Evolutionary conservation across 2,888 invertebrate species (phyloP).

Genomic region (Myopa testacea): DNA sequence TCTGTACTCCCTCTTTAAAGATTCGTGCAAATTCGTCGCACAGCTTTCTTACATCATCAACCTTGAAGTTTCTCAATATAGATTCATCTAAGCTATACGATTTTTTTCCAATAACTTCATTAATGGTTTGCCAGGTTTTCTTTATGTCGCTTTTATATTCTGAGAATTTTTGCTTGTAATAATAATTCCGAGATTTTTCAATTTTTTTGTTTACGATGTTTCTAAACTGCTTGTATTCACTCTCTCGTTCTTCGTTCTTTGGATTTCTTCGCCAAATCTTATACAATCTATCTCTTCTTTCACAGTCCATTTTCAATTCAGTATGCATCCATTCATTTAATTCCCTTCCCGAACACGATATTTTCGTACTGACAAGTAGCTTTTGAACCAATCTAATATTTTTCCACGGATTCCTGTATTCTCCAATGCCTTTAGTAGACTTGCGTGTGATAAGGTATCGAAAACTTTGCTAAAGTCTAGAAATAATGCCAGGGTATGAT

Average conservation of each 20-base stretch:
- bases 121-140: conserved; percentile 24
- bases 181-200: neutral
- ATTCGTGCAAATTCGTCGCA: neutral
- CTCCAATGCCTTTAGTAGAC: conserved; percentile 12
- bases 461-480: conserved; percentile 34
- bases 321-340: neutral
- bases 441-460: conserved; percentile 27
- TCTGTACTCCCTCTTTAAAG: neutral
- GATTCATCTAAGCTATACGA: too few relatives aligned
- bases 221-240: neutral
- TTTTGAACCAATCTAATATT: conserved; percentile 19
- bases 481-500: too few relatives aligned
- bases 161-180: neutral
- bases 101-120: conserved; percentile 30
- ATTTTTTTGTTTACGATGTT: too few relatives aligned
- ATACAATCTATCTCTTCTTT: neutral
- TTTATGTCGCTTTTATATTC: neutral
- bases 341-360: too few relatives aligned
- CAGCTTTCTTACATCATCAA: neutral
- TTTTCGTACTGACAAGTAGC: neutral
- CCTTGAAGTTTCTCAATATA: neutral
- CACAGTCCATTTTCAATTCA: neutral
- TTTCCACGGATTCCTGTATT: conserved; percentile 25
- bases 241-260: neutral
- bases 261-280: neutral